Base-by-base conservation (phyloP, 2,888 invertebrate genomes). In the Ichneumoninae sp. region DNA sequence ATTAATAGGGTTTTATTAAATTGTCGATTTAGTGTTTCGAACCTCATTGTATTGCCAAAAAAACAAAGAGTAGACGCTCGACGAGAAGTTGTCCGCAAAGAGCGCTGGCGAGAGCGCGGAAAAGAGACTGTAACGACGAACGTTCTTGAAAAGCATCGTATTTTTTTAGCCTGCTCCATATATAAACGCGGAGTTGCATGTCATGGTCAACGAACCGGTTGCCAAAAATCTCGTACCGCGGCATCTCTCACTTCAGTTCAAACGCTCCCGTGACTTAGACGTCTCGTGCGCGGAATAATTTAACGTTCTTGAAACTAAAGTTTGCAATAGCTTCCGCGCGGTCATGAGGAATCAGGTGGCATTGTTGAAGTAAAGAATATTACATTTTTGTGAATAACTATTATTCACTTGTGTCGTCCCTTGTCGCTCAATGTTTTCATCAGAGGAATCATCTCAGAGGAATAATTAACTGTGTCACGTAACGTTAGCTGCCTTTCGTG, bases 181-280 rank as follows among this genome's bases (percentile, higher is more conserved):
- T 88, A 85, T 88, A 86, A 86, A 85, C 86, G 69, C 72, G 85
- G 86, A 89, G 86, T 77, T 85, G 88, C 87, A 80, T 89, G 83
- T 90, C 88, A 89, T 82, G 88, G 87, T 87, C 87, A 84, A 68
- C 70, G 86, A 77, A 80, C 71, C 62, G 65, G 78, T 62, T 90
- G 90, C 89, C 88, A 90, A 90, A 89, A 79, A 70, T 66, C 65
- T 83, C 52, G 62, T 62, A 54, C 69, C 60, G 36, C 74, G 82
- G 65, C 78, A 66, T 76, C 62, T 76, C 62, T 26, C 79, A 80
- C 69, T 85, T 74, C 62, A 44, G 30, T 80, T 83, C 71, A 66
- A 84, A 78, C 65, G 74, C 74, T 71, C 65, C 60, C 62, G 72
- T 62, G 60, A 70, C 47, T 80, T 70, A 22, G 40, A 76, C 60